A percentile compares a stretch with the other conserved stretches of the same genome.
Conservation (phyloP, 2,797 vertebrate species). For the Cyprinella venusta region DNA sequence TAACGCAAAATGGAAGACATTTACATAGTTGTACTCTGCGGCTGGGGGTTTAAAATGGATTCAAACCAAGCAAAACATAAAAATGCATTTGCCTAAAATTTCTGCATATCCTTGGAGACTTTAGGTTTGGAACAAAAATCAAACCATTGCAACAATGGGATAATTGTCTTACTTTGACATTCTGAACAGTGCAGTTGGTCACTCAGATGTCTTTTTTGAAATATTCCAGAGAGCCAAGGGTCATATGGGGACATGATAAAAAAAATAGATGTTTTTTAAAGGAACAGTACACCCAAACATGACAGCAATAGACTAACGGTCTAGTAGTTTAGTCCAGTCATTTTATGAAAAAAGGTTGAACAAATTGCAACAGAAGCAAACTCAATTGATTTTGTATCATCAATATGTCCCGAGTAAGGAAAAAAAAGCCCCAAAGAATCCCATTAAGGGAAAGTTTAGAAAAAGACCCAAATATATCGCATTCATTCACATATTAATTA, state of each 20-base stretch:
- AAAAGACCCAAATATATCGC: too few species aligned
- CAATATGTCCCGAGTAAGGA: too few species aligned
- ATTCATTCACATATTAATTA: too few species aligned
- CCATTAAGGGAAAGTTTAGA: too few species aligned
- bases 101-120: background rate
- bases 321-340: too few species aligned
- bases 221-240: background rate
- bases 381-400: too few species aligned
- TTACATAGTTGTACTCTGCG: conserved; percentile 19
- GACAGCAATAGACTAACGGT: background rate
- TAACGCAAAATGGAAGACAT: conserved; percentile 4
- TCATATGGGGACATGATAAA: conserved; percentile 1
- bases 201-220: background rate
- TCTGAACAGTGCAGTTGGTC: background rate
- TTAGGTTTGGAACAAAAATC: background rate
- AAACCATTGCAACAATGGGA: conserved; percentile 16
- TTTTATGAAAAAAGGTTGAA: too few species aligned
- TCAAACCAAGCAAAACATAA: conserved; percentile 33
- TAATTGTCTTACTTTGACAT: conserved; percentile 18
- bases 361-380: too few species aligned
- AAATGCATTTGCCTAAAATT: conserved; percentile 12
- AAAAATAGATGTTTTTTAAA: conserved; percentile 6
- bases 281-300: background rate
- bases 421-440: too few species aligned
- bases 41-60: conserved; percentile 25